A percentile compares a stretch with the other conserved stretches of the same genome.
These are phyloP conservation scores for Melopsittacus undulatus DNA, from an alignment of 2,797 vertebrate genomes.

Conservation along the genomic window DNA sequence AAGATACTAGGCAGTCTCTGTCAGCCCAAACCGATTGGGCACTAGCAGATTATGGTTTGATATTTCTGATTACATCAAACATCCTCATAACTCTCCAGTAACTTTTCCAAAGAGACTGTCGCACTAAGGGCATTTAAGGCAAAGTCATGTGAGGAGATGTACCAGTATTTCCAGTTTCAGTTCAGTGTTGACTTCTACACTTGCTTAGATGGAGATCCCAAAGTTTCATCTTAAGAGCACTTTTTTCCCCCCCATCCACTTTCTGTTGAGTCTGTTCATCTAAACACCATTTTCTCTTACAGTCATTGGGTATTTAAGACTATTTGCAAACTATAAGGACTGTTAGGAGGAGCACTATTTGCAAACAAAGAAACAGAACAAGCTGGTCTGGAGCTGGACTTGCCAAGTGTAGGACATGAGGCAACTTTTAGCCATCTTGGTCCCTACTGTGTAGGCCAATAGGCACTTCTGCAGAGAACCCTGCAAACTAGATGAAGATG, in stretches of 20 bases:
- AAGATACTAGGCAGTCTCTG: neutral
- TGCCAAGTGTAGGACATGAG: neutral
- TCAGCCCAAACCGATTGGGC: neutral
- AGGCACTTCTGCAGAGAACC: neutral
- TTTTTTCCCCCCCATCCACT: neutral
- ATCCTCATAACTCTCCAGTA: neutral
- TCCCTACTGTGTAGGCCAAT: neutral
- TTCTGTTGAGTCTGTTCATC: neutral
- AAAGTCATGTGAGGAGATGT: slow-evolving; percentile 30
- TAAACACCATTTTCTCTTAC: neutral
- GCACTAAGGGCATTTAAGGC: neutral
- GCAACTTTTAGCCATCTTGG: neutral
- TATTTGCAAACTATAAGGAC: neutral
- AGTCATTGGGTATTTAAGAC: neutral
- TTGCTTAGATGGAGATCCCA: neutral
- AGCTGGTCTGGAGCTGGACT: neutral
- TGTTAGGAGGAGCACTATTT: neutral
- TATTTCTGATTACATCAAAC: slow-evolving; percentile 40
- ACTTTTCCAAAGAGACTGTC: neutral
- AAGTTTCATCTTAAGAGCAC: neutral
- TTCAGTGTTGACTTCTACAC: slow-evolving; percentile 10
- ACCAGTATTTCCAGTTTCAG: slow-evolving; percentile 60
- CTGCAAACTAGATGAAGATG: neutral
- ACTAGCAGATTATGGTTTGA: neutral
- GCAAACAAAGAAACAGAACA: neutral